A percentile compares a stretch with the other conserved stretches of the same genome.
Conservation (phyloP, 2,113 vertebrate genomes). For the Ceyx melanurus region DNA sequence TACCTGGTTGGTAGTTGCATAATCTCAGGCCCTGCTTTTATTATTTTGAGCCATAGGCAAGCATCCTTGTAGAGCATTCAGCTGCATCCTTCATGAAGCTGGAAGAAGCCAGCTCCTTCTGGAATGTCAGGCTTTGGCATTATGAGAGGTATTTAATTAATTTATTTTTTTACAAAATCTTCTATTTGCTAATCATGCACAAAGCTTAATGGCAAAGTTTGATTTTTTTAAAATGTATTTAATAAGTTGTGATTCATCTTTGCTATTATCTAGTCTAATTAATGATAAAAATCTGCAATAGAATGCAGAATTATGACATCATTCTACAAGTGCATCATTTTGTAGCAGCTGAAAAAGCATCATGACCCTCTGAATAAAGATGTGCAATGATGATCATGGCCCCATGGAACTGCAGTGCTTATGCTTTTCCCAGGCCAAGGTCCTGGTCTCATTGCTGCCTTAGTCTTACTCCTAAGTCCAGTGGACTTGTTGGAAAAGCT, state of each 20-base stretch:
- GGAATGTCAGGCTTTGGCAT: neutral
- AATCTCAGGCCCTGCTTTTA: neutral
- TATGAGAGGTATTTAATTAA: neutral
- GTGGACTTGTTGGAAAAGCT: neutral
- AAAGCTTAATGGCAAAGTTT: constrained; percentile 17
- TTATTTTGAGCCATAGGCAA: neutral
- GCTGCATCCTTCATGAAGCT: neutral
- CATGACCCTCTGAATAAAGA: fast-evolving
- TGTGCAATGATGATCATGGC: neutral
- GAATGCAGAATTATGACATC: constrained; percentile 3
- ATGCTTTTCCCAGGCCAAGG: neutral
- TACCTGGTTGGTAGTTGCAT: neutral
- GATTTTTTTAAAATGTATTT: neutral
- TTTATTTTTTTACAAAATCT: neutral
- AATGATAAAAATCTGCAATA: constrained; percentile 36
- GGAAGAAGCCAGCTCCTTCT: neutral
- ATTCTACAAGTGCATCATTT: neutral
- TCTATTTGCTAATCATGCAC: neutral
- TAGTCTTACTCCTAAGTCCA: neutral
- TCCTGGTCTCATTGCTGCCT: neutral
- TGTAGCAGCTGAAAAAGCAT: neutral
- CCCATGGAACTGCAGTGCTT: neutral
- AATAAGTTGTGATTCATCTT: constrained; percentile 45
- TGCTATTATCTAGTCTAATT: constrained; percentile 44
- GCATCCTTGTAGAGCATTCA: neutral